Evolutionary conservation across 2,888 invertebrate genomes (phyloP), one percentile per base, ranked within the genome.

Genomic region (Stenurella melanura): DNA sequence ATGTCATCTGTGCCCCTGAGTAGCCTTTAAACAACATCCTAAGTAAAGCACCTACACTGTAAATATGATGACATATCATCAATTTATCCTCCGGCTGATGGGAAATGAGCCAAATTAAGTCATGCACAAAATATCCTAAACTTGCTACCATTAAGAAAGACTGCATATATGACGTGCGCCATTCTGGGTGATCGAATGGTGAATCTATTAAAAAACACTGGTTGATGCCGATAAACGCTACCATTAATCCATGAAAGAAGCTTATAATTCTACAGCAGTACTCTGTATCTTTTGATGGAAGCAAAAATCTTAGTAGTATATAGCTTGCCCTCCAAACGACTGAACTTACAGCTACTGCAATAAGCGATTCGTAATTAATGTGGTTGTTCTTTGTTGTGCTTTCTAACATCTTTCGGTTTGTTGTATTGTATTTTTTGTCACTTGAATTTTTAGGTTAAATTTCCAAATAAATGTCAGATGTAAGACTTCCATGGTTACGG

Each of bases 81-180:
- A 93, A 85, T 61, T 79, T 83, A 18, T 82, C 82, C 15, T 79
- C 75, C 34, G 66, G 68, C 12, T 86, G 82, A 61, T 82, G 67
- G 18, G 74, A 21, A 10, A 81, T 26, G 71, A 79, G 79, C 93
- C 93, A 93, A 12, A 90, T 83, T 54, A 92, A 87, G 87, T 93
- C 93, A 83, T 92, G 92, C 0, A 92, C 89, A 86, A 93, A 93
- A 88, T 93, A 93, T 19, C 93, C 93, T 87, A 93, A 90, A 61
- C 93, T 93, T 88, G 91, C 90, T 0, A 91, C 83, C 90, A 93
- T 90, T 34, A 92, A 86, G 5, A 87, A 83, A n/a, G 81, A 81
- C 75, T 89, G 87, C 11, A 82, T 76, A 42, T 82, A 80, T 21
- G 83, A 86, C 0, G 87, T 86, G 9, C 78, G 78, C 84, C 87